Evolutionary conservation across 2,888 invertebrate species (phyloP).

Genomic region (Ochropacha duplaris): DNA sequence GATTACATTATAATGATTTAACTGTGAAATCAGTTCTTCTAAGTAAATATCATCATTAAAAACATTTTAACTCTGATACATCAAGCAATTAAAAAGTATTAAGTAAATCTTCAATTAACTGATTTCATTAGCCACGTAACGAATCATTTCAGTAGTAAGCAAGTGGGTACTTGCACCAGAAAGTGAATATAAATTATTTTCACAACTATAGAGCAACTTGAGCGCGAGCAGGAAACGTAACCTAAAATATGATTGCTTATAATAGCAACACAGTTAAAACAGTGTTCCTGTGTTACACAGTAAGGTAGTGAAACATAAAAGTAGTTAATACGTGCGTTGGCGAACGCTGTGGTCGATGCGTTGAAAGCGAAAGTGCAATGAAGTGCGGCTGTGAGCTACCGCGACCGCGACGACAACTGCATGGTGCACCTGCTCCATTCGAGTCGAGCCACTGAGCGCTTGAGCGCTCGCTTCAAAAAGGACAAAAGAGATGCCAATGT

Average conservation of each 20-base stretch:
- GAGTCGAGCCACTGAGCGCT: not conserved
- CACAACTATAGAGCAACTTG: not conserved
- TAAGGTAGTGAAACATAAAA: conserved; percentile 30
- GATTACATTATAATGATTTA: too few relatives aligned
- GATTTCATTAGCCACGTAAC: not conserved
- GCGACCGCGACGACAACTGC: conserved; percentile 19
- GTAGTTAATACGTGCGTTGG: conserved; percentile 19
- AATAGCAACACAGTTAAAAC: conserved; percentile 4
- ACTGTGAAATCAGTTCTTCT: not conserved
- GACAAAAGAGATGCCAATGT: not conserved
- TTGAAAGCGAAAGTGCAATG: conserved; percentile 73
- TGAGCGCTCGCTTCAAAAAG: not conserved
- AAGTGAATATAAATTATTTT: not conserved
- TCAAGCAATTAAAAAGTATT: not conserved
- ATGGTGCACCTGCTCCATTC: conserved; percentile 1
- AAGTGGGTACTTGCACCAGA: not conserved
- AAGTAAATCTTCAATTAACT: not conserved
- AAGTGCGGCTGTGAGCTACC: conserved; percentile 39
- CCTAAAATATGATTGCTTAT: conserved; percentile 7
- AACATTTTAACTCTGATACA: not conserved
- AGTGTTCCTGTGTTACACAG: conserved; percentile 29
- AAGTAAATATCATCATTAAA: not conserved
- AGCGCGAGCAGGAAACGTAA: conserved; percentile 6
- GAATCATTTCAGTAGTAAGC: too few relatives aligned
- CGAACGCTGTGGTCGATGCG: conserved; percentile 38